Base-by-base conservation (phyloP, 2,797 vertebrate genomes). In the Acridotheres tristis region DNA sequence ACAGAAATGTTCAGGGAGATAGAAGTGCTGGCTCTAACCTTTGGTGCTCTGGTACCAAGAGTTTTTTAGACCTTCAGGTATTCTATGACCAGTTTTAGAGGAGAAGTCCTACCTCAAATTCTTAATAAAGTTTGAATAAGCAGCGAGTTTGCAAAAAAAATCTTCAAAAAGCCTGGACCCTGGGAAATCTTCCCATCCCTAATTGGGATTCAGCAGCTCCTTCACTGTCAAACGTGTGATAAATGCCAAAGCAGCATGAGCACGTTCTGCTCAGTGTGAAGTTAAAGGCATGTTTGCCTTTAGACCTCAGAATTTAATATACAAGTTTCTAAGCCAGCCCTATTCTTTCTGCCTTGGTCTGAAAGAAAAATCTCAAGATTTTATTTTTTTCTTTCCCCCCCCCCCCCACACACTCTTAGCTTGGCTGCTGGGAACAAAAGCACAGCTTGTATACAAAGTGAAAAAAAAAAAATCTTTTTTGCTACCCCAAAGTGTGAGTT, bases 131-230 rank as follows among this genome's bases (percentile, higher is more conserved):
- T 93, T 89, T 81, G 66, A 83, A 85, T 87, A 78, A 88, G 54
- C 48, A 50, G 50, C 4, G 13, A 40, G 23, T 75, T 89, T 47
- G 81, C 19, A 83, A 84, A 74, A 66, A 50, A 89, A 72, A 14
- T 34, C 87, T 73, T 90, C 51, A 68, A 40, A 92, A 93, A 36
- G 23, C 32, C 69, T 67, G 59, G 74, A 86, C 73, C 34, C 83
- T 87, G 93, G 69, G 54, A 93, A 93, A 83, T 79, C 25, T 74
- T 69, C 53, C 92, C 75, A 47, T 72, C 48, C 68, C 67, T 97
- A 89, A 90, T 77, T 96, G 87, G 85, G 81, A 96, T 94, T 96
- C 90, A 85, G 81, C 72, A 69, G 65, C n/a, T 93, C 89, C 50
- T 86, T 82, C 80, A 63, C 90, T 89, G 73, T 87, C 78, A 93